Evolutionary conservation across 2,888 invertebrate genomes (phyloP), one percentile per base, ranked within the genome.

Genomic region (Drosophila paramelanica): DNA sequence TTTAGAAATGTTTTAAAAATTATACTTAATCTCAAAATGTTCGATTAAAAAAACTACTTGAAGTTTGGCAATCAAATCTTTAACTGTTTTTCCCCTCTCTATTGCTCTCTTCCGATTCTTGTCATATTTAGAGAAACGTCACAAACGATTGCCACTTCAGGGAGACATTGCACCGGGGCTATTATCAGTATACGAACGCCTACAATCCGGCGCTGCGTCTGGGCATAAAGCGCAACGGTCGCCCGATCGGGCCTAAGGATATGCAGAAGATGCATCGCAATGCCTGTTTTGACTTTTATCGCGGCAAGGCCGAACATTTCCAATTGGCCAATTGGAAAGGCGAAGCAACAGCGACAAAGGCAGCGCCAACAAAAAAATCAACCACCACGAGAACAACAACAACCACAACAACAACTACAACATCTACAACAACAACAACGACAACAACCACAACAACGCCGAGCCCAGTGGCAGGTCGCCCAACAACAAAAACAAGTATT

Each of bases 101-200:
- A n/a, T 45, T 17, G 6, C n/a, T 25, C n/a, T 38, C 20, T 39
- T 13, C 1, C 31, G 10, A 10, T 31, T 31, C 8, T 31, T 8
- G 7, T 8, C 0, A 8, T 2, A 10, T 23, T 73, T 78, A 91
- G 91, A 92, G 79, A 91, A 86, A 81, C 73, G 81, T 77, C 73
- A 90, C 85, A 79, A 83, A 86, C 57, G 90, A 89, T 61, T 91
- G 91, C 58, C 90, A 91, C 68, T 91, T 91, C 77, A 83, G 73
- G 53, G 91, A 91, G 77, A 77, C 81, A 27, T 73, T 92, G 68
- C 87, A 89, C 59, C 83, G 73, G 42, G 91, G 92, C 3, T 89
- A 91, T 57, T 87, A 80, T 67, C 81, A 84, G 61, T 92, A 85
- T 47, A 77, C 81, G 43, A 89, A 88, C 61, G 90, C 90, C 56